Evolutionary conservation across 2,113 vertebrate genomes (phyloP), one percentile per base, ranked within the genome.

Genomic region (Bombycilla garrulus): DNA sequence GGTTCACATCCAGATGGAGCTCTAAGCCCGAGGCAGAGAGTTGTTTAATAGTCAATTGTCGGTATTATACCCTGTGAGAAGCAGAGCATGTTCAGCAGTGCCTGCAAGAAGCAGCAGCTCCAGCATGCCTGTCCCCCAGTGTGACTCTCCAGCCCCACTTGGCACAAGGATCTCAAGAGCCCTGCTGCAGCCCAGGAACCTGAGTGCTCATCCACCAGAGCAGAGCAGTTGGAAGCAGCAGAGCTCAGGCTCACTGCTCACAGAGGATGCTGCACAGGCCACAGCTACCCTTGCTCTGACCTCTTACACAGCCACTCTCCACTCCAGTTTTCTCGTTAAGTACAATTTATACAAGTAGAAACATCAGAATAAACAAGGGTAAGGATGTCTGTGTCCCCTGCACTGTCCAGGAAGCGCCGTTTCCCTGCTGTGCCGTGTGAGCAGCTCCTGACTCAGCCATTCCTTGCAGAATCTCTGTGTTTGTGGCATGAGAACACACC

Each of bases 91-190:
- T 16, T 70, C 47, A 29, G 36, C 0, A 54, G 26, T 8, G 35
- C 72, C 81, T 64, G 12, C 58, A 72, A 45, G 33, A 36, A n/a
- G 16, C 11, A 12, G 35, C 33, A 71, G 38, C 48, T 60, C 29
- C 24, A 88, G 69, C n/a, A 48, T 0, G 2, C 7, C 3, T 67
- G 29, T 22, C 19, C 9, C 5, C 1, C 51, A 40, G 38, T 12
- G 7, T 33, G 18, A 35, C 13, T 6, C 0, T 13, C 33, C 45
- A 61, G 42, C 45, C 38, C 1, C 23, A 24, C 12, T 5, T 1
- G 38, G 51, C 54, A 64, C 5, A 14, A 3, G 3, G 44, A 15
- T 14, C 64, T 40, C 54, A 48, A 42, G 33, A 18, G 40, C 38
- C 33, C 29, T 38, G 60, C 17, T 31, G 31, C 42, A 86, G 66